Evolutionary conservation across 2,797 vertebrate genomes (phyloP).

Genomic region (Philypnodon macrostomus): DNA sequence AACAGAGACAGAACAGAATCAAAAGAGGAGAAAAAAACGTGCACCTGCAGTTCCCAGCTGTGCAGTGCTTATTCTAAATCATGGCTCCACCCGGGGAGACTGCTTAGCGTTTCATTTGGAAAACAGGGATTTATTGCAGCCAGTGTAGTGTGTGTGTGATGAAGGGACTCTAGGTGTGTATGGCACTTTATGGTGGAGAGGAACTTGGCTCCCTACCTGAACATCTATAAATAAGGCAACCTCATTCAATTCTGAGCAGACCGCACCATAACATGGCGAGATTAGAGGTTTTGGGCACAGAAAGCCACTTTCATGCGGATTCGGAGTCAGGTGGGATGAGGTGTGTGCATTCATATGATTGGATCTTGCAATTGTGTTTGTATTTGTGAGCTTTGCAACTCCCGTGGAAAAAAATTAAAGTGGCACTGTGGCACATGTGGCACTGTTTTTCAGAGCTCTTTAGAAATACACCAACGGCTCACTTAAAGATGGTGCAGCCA

Average conservation of each 20-base stretch:
- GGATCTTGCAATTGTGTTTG: background rate
- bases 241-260: constrained; percentile 37
- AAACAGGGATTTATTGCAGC: constrained; percentile 66
- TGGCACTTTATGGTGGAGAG: constrained; percentile 34
- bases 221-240: constrained; percentile 54
- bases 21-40: constrained; percentile 33
- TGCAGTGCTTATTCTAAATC: constrained; percentile 62
- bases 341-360: constrained; percentile 2
- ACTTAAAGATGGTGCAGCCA: no score
- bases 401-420: background rate
- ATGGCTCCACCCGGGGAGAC: constrained; percentile 53
- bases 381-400: background rate
- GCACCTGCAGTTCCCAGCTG: constrained; percentile 66
- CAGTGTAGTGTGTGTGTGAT: constrained; percentile 8
- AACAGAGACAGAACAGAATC: constrained; percentile 19
- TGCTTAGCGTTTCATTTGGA: constrained; percentile 65
- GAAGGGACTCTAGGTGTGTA: constrained; percentile 24
- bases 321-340: constrained; percentile 14
- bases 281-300: constrained; percentile 9
- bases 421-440: background rate
- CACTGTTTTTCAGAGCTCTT: background rate
- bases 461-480: no score
- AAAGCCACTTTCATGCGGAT: background rate
- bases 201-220: constrained; percentile 52
- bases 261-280: constrained; percentile 11